These are phyloP conservation scores for Rhynchonycteris naso DNA, from an alignment of 2,797 vertebrate genomes.

Conservation along the genomic window DNA sequence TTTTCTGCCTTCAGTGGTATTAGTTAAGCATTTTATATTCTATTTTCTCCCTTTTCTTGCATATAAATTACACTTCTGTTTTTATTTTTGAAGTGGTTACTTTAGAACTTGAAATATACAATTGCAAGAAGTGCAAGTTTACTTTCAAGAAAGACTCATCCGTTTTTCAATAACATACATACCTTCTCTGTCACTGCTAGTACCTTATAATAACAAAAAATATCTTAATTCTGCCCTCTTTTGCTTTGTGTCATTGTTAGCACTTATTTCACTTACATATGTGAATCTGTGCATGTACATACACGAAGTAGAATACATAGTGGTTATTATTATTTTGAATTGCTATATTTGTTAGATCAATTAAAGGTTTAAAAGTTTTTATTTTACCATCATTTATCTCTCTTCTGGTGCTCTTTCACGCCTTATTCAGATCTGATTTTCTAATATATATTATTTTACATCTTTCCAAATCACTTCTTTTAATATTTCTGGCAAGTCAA, in stretches of 20 bases:
- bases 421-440: neutral
- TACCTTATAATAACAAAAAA: neutral
- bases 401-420: neutral
- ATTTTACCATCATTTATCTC: neutral
- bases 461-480: neutral
- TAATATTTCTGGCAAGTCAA: neutral
- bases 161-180: neutral
- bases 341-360: neutral
- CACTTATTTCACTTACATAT: neutral
- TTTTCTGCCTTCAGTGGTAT: neutral
- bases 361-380: neutral
- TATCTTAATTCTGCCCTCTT: neutral
- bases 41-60: neutral
- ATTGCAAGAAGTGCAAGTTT: neutral
- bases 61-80: neutral
- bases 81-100: neutral
- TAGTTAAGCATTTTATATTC: neutral
- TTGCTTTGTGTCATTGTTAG: neutral
- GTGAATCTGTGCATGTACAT: neutral
- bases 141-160: neutral
- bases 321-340: neutral
- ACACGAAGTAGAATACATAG: neutral
- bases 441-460: neutral
- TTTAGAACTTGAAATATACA: neutral
- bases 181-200: neutral